Conservation (phyloP, 1,140 invertebrate species). For the silkworm (Bombyx mori) region DNA sequence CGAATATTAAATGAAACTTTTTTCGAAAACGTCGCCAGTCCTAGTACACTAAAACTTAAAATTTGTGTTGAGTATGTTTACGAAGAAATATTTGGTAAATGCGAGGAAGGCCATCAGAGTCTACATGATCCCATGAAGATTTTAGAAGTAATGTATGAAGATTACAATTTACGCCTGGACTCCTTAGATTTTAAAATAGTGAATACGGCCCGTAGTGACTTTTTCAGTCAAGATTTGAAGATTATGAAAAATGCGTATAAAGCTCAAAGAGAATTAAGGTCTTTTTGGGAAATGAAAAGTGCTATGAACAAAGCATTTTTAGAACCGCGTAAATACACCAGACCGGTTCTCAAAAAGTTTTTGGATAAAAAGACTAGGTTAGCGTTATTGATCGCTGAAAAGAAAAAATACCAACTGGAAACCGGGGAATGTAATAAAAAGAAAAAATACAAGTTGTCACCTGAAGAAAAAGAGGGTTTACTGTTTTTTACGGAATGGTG, state of each 20-base stretch:
- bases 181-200: conserved; percentile 74
- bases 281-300: conserved; percentile 67
- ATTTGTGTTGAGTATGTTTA: conserved; percentile 78
- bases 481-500: conserved; percentile 69
- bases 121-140: conserved; percentile 73
- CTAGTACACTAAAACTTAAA: conserved; percentile 66
- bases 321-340: conserved; percentile 50
- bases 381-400: conserved; percentile 29
- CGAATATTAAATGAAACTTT: conserved; percentile 51
- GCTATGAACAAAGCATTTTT: conserved; percentile 72
- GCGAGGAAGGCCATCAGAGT: conserved; percentile 70
- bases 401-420: conserved; percentile 34
- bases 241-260: conserved; percentile 73
- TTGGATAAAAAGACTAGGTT: conserved; percentile 40
- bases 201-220: conserved; percentile 69
- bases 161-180: conserved; percentile 72
- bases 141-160: conserved; percentile 75
- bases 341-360: conserved; percentile 38
- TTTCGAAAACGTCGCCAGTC: conserved; percentile 70
- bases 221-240: conserved; percentile 73
- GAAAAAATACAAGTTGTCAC: conserved; percentile 34
- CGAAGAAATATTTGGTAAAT: conserved; percentile 72
- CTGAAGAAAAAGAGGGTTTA: conserved; percentile 57
- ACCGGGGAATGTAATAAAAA: conserved; percentile 21
- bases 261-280: conserved; percentile 73